Evolutionary conservation across 2,888 invertebrate genomes (phyloP), one percentile per base, ranked within the genome.

Genomic region (Thumatha senex): DNA sequence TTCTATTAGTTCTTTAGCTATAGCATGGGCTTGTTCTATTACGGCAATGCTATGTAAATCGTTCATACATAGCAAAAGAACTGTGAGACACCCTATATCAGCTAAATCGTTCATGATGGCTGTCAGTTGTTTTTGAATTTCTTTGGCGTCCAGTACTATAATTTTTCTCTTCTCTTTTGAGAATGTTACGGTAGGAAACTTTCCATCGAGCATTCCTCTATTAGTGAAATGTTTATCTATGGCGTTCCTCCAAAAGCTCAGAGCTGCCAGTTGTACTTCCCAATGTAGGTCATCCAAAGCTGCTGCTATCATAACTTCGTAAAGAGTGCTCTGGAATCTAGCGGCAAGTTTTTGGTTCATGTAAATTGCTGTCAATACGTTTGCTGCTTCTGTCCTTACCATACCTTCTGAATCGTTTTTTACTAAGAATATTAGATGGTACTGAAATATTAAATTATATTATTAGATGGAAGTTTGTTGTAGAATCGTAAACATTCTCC

Each of bases 131-230:
- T 82, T 86, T 58, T 88, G 83, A 38, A 94, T 93, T 80, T 95
- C 95, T 2, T 76, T 80, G 41, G 93, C 92, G 10, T 93, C 93
- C 36, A 96, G 78, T 0, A 92, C 92, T 2, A 96, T 93, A 40
- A 96, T 96, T 81, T 95, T 96, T 54, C 93, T 92, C 42, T 94
- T 92, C 63, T 95, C 95, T 70, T 93, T 95, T 0, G 95, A 95
- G 73, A 96, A 96, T 0, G 95, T 96, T 0, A 95, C 93, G 1
- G 90, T 88, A 0, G 96, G 96, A 76, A 96, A 96, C 4, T 85
- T 90, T 0, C 95, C 95, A 70, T 96, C 95, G n/a, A 96, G 93
- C 94, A 96, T 95, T 35, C 96, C 96, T 77, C 72, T 64, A 36
- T 78, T 49, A 1, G 62, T 57, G 1, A 79, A 54, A n/a, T 93